Percentiles rank a stretch among this genome's conserved stretches.
These are phyloP conservation scores for Puffinus mauretanicus DNA, from an alignment of 2,113 vertebrate species.

Conservation along the genomic window DNA sequence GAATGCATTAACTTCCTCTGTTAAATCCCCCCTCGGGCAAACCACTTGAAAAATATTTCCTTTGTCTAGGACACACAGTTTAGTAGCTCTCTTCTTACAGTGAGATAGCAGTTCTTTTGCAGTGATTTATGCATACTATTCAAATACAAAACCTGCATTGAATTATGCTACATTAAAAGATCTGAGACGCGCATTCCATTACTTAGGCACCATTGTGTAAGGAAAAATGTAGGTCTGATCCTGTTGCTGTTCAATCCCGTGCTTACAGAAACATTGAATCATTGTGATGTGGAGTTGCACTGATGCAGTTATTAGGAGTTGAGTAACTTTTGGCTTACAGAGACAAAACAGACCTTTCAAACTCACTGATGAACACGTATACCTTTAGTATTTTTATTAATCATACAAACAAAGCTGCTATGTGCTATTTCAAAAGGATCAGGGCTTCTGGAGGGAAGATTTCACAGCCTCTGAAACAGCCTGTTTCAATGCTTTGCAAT, in stretches of 20 bases:
- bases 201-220: not conserved
- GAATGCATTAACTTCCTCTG: conserved; percentile 66
- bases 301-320: not conserved
- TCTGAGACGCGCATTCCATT: not conserved
- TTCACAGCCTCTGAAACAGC: not conserved
- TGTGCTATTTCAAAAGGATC: not conserved
- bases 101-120: conserved; percentile 46
- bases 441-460: not conserved
- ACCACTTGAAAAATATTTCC: conserved; percentile 63
- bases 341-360: not conserved
- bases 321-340: not conserved
- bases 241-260: not conserved
- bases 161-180: conserved; percentile 23
- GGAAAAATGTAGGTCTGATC: conserved; percentile 1
- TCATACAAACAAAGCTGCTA: not conserved
- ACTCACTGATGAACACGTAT: not conserved
- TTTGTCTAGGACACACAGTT: conserved; percentile 51
- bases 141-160: conserved; percentile 40
- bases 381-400: not conserved
- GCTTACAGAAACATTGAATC: not conserved
- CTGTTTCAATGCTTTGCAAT: not conserved
- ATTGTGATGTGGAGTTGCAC: not conserved
- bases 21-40: conserved; percentile 62
- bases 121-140: conserved; percentile 33
- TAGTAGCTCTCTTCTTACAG: conserved; percentile 36